These are phyloP conservation scores for Hippocampus comes DNA, from an alignment of 2,113 vertebrate genomes.

Conservation along the genomic window DNA sequence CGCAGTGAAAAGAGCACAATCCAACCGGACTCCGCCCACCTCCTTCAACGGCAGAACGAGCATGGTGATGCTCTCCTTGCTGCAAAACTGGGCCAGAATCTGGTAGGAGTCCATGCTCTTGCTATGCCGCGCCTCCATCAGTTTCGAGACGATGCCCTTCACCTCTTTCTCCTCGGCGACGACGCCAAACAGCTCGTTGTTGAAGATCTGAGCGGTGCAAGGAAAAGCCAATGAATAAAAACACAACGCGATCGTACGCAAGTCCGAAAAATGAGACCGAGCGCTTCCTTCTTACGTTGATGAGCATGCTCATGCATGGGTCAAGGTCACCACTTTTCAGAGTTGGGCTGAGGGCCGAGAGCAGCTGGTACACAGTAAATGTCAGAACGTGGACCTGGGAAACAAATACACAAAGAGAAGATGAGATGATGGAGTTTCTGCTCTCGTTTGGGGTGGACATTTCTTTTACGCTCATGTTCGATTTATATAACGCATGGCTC, in stretches of 20 bases:
- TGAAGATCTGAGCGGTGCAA: constrained; percentile 80
- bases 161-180: constrained; percentile 94
- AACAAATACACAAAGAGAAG: neutral
- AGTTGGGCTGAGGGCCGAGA: constrained; percentile 75
- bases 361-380: constrained; percentile 86
- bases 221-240: neutral
- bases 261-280: neutral
- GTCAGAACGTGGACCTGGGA: constrained; percentile 90
- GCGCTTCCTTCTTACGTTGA: constrained; percentile 70
- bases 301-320: constrained; percentile 83
- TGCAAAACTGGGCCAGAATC: constrained; percentile 86
- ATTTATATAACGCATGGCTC: too few species aligned
- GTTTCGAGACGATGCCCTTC: constrained; percentile 91
- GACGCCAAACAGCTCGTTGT: constrained; percentile 88
- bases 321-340: constrained; percentile 87
- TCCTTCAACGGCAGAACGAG: constrained; percentile 92
- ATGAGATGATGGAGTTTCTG: neutral
- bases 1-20: neutral
- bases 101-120: constrained; percentile 94
- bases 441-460: neutral
- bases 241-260: neutral
- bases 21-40: constrained; percentile 60
- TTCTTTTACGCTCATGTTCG: too few species aligned
- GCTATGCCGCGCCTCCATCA: constrained; percentile 95
- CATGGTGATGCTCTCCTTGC: constrained; percentile 81